Percentiles rank a stretch among this genome's conserved stretches.
These are phyloP conservation scores for Platysteira castanea DNA, from an alignment of 2,113 vertebrate genomes.

Conservation along the genomic window DNA sequence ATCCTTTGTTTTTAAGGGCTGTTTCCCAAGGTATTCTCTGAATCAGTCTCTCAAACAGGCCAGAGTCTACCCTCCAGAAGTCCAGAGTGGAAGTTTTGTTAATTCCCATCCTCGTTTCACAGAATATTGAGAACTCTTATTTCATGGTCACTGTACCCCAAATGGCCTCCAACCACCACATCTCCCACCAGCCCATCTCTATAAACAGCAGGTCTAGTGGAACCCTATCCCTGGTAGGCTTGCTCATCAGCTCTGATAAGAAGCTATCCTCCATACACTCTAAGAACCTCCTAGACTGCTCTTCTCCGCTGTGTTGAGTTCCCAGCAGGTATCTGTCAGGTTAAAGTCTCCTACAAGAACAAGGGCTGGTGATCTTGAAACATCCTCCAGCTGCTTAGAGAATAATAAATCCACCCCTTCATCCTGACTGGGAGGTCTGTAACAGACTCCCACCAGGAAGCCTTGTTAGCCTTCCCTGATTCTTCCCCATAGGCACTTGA, in stretches of 20 bases:
- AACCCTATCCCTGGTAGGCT: neutral
- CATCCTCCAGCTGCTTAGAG: too few species aligned
- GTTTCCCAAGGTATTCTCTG: neutral
- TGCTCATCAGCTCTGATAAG: neutral
- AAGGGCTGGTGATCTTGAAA: too few species aligned
- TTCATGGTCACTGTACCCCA: neutral
- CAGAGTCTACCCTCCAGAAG: neutral
- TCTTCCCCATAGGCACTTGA: neutral
- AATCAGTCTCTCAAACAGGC: neutral
- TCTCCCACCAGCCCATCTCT: neutral
- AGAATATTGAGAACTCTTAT: neutral
- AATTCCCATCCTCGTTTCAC: neutral
- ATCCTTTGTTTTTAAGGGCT: neutral
- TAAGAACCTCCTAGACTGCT: neutral
- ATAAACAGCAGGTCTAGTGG: neutral
- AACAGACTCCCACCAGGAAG: neutral
- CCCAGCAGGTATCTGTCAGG: neutral
- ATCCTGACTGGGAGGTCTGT: neutral
- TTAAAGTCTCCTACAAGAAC: neutral
- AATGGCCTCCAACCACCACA: too few species aligned
- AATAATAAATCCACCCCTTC: neutral
- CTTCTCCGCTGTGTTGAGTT: neutral
- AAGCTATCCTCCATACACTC: neutral
- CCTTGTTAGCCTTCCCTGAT: neutral
- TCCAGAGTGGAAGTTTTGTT: neutral